phyloP scores from a whole-genome alignment of 2,797 vertebrate species.

The Acomys russatus region DNA sequence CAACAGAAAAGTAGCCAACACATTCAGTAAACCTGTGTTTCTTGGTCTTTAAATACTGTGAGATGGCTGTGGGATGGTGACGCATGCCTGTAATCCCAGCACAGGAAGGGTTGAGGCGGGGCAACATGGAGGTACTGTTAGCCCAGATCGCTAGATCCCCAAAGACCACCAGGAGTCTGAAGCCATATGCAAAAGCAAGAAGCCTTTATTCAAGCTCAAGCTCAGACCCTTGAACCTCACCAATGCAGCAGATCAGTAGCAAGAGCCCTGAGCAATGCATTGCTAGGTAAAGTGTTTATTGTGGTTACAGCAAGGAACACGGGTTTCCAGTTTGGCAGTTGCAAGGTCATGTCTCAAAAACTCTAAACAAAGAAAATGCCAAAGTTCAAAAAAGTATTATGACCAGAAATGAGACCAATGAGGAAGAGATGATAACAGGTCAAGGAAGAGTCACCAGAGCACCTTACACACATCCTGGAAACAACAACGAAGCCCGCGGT shows the following conservation, averaged over 20 bases:
- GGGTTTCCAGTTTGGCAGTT: too few relatives aligned
- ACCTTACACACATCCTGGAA: not conserved
- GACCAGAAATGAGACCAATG: not conserved
- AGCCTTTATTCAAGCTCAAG: too few relatives aligned
- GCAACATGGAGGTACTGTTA: too few relatives aligned
- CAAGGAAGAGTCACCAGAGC: not conserved
- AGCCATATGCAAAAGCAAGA: too few relatives aligned
- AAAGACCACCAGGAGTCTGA: too few relatives aligned
- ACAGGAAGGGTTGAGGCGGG: not conserved
- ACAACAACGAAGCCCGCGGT: not conserved
- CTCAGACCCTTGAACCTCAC: too few relatives aligned
- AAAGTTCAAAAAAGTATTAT: not conserved
- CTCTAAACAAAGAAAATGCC: not conserved
- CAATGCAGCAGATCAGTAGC: too few relatives aligned
- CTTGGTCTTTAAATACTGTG: not conserved
- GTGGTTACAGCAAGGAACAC: too few relatives aligned
- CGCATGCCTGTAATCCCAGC: not conserved
- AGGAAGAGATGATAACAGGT: not conserved
- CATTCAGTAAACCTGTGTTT: not conserved
- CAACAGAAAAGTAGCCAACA: not conserved
- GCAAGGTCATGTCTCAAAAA: not conserved
- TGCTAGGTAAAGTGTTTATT: too few relatives aligned
- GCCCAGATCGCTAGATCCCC: too few relatives aligned
- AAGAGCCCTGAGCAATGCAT: too few relatives aligned
- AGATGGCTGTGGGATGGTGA: not conserved